phyloP scores from a whole-genome alignment of 2,113 vertebrate species.

The Suncus etruscus region DNA sequence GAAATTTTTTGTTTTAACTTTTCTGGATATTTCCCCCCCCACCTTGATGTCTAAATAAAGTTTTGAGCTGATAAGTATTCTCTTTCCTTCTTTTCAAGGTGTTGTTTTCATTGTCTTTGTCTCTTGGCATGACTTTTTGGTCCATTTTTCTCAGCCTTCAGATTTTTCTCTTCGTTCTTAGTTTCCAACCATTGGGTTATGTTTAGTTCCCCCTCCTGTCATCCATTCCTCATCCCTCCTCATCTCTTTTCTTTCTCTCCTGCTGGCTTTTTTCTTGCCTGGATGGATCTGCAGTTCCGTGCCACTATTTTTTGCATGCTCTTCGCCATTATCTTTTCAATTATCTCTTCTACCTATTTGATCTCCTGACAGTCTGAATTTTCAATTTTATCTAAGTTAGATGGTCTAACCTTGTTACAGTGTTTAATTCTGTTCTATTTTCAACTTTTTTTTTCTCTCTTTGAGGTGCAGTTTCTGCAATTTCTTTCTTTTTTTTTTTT shows the following conservation, averaged over 20 bases:
- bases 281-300: background rate
- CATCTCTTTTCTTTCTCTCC: background rate
- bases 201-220: background rate
- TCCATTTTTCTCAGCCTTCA: constrained; percentile 17
- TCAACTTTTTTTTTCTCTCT: background rate
- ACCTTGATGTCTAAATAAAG: background rate
- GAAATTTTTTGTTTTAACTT: background rate
- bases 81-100: background rate
- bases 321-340: background rate
- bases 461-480: background rate
- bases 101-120: background rate
- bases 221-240: background rate
- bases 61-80: background rate
- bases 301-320: background rate
- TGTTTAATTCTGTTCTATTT: background rate
- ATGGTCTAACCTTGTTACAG: background rate
- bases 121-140: background rate
- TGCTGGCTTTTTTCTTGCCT: background rate
- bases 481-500: too few species aligned
- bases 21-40: background rate
- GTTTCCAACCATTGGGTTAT: background rate
- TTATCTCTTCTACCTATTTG: background rate
- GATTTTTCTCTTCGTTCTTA: background rate
- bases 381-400: background rate
- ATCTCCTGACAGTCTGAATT: background rate